Conservation (phyloP, 2,797 vertebrate species). For the Pitangus sulphuratus region DNA sequence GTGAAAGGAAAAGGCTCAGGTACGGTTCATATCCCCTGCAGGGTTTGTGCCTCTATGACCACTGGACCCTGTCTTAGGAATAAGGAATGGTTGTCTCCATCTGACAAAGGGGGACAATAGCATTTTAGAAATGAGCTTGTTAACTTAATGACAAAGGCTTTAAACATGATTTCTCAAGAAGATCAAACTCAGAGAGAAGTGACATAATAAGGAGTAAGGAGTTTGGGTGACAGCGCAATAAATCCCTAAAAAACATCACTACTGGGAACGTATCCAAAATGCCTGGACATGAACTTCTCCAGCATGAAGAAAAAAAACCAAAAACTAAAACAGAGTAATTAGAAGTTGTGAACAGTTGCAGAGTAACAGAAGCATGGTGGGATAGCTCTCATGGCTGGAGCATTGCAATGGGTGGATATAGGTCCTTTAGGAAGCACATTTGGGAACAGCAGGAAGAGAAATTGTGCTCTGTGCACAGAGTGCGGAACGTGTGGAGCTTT, state of each 20-base stretch:
- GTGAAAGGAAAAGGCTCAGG: neutral
- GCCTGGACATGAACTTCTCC: neutral
- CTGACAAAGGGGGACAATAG: neutral
- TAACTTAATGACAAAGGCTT: neutral
- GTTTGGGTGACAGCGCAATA: neutral
- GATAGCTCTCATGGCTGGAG: neutral
- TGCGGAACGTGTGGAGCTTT: neutral
- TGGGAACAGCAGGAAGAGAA: neutral
- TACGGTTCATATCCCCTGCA: neutral
- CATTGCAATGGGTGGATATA: neutral
- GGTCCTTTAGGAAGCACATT: neutral
- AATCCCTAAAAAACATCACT: neutral
- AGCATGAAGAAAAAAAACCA: neutral
- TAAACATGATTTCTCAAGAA: neutral
- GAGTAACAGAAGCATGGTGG: neutral
- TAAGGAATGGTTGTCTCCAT: neutral
- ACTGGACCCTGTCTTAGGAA: neutral
- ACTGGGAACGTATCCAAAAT: neutral
- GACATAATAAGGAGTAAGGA: neutral
- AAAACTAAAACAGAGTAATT: neutral
- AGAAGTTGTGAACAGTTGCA: neutral
- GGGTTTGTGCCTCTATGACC: fast-evolving
- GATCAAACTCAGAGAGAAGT: neutral
- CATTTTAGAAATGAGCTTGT: neutral
- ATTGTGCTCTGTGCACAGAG: neutral